Conservation (phyloP, 2,113 vertebrate genomes). For the Azemiops feae region DNA sequence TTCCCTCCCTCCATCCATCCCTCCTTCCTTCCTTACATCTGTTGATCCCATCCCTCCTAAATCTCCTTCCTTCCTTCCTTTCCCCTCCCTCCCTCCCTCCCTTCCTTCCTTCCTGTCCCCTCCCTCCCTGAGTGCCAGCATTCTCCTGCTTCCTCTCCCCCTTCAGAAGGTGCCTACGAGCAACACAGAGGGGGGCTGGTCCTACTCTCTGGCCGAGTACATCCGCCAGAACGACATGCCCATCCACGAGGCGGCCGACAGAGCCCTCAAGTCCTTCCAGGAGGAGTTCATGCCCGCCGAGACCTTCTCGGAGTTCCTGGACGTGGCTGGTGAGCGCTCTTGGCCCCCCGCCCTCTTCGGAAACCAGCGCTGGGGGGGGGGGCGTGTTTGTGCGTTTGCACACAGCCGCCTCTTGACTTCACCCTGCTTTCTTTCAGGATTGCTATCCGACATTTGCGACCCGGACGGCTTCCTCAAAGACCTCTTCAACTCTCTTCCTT, state of each 20-base stretch:
- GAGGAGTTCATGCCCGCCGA: constrained; percentile 98
- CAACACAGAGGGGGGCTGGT: constrained; percentile 99
- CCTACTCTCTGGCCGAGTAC: constrained; percentile 96
- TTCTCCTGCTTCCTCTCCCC: neutral
- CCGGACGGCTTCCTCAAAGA: constrained; percentile 93
- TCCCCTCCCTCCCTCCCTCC: no score
- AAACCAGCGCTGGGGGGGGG: neutral
- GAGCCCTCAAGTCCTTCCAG: constrained; percentile 93
- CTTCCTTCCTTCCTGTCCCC: no score
- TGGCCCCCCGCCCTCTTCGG: neutral
- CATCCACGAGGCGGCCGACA: constrained; percentile 94
- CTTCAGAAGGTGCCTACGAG: constrained; percentile 94
- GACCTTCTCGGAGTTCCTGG: constrained; percentile 91
- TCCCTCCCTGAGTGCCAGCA: neutral
- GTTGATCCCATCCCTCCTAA: no score
- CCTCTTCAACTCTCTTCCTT: constrained; percentile 93
- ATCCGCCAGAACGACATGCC: constrained; percentile 98
- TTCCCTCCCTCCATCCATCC: accelerated
- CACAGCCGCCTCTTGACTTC: neutral
- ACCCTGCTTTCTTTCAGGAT: constrained; percentile 72
- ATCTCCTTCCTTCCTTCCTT: no score
- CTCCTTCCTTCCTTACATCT: accelerated
- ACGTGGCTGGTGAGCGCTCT: constrained; percentile 88
- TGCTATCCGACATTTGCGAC: constrained; percentile 88
- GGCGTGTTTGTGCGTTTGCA: accelerated